Base-by-base conservation (phyloP, 2,797 vertebrate species). In the Leptoclinus maculatus region DNA sequence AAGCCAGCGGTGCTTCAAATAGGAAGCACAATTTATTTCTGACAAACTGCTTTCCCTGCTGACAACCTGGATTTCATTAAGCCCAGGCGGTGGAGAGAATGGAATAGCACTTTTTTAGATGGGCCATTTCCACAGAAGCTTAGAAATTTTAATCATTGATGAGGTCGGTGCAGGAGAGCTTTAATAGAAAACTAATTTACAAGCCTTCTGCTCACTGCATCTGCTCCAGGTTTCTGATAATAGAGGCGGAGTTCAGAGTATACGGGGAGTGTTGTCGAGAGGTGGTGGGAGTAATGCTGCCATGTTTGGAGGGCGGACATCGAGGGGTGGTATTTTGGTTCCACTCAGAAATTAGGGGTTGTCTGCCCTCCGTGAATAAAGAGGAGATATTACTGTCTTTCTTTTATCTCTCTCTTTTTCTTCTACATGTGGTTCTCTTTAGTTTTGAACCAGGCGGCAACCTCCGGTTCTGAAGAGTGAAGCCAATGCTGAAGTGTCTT, bases 111-210 rank as follows among this genome's bases (percentile, higher is more conserved):
- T 87, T 82, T 85, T 87, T 84, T 80, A 86, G 85, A 90, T 45
- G 84, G 84, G 80, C 87, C 75, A 89, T 90, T 92, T 90, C 88
- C 87, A 91, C 84, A 82, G 77, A 86, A 88, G 91, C 87, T 86
- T 87, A 87, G 84, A 78, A 80, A 83, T 88, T 83, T 90, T 85
- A 91, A 90, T 91, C 87, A 92, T 91, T 92, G 89, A 92, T 91
- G 91, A 91, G 89, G 87, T 74, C 84, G 73, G 83, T 64, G 83
- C 86, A 84, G 82, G 84, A 89, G 87, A 80, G 84, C 84, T 87
- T 88, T 87, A 91, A 92, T 91, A 91, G 88, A 89, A 91, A 91
- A 87, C 90, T 89, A 78, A 91, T 92, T 92, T 89, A 89, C 86
- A 87, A 76, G 73, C 85, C 84, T 83, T 81, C 84, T 85, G 87